These are phyloP conservation scores for Cheilosia variabilis DNA, from an alignment of 2,888 invertebrate species.

Conservation along the genomic window DNA sequence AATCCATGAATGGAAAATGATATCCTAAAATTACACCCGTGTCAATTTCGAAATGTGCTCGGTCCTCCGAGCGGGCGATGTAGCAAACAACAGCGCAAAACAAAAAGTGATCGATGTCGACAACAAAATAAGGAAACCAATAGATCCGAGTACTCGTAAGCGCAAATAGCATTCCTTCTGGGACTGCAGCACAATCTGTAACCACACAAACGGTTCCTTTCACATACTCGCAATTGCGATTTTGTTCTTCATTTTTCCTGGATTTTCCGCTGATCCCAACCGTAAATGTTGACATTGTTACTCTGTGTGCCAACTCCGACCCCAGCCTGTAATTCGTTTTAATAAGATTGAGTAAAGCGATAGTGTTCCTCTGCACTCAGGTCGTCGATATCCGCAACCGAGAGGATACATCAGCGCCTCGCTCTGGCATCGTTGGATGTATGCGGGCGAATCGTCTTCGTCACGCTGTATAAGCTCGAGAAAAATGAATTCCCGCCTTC, in stretches of 20 bases:
- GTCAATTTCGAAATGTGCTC: constrained; percentile 32
- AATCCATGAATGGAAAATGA: constrained; percentile 57
- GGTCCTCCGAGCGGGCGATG: constrained; percentile 1
- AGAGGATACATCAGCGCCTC: constrained; percentile 40
- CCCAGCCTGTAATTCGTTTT: constrained; percentile 69
- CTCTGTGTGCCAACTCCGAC: neutral
- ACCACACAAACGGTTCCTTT: constrained; percentile 13
- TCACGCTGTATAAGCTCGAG: constrained; percentile 22
- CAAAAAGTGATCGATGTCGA: constrained; percentile 54
- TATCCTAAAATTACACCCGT: constrained; percentile 58
- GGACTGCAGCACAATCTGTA: neutral
- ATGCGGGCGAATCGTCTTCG: constrained; percentile 35
- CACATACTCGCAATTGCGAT: constrained; percentile 29
- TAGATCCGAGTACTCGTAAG: constrained; percentile 33
- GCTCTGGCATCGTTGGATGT: neutral
- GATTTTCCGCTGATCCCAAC: constrained; percentile 63
- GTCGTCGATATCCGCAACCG: constrained; percentile 66
- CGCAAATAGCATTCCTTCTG: constrained; percentile 28
- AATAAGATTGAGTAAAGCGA: constrained; percentile 74
- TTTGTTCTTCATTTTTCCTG: constrained; percentile 43
- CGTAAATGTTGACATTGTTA: constrained; percentile 70
- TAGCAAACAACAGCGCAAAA: constrained; percentile 14
- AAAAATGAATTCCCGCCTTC: constrained; percentile 62
- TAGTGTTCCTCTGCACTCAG: constrained; percentile 70
- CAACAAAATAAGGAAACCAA: constrained; percentile 31